A percentile compares a stretch with the other conserved stretches of the same genome.
Evolutionary conservation across 2,888 invertebrate genomes (phyloP).

Genomic region (Prionchulus punctatus): DNA sequence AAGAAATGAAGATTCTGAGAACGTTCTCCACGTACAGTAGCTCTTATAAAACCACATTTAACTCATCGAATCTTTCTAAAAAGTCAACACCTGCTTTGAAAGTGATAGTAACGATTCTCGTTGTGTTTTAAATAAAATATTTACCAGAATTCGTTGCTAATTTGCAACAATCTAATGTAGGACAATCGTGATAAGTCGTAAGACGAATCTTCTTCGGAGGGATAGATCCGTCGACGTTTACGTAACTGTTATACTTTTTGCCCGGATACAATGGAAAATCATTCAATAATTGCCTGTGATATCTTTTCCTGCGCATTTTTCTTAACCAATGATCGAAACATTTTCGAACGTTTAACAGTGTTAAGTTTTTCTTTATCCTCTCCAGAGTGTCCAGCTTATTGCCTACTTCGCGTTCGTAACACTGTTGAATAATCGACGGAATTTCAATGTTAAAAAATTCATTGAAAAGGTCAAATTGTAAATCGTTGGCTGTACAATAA

Average conservation of each 20-base stretch:
- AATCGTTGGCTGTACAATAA: no score
- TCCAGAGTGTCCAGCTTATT: not conserved
- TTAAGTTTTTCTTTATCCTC: not conserved
- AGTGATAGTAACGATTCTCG: not conserved
- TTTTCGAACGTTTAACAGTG: not conserved
- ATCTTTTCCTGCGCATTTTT: not conserved
- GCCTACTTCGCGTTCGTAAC: not conserved
- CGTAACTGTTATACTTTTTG: not conserved
- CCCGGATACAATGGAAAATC: not conserved
- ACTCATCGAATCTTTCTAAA: no score
- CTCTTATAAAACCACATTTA: no score
- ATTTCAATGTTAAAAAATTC: no score
- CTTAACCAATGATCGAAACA: not conserved
- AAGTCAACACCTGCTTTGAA: no score
- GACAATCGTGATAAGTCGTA: no score
- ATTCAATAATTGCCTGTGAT: not conserved
- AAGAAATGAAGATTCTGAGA: not conserved
- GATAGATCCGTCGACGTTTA: no score
- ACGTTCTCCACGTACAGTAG: no score
- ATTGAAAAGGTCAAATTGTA: no score
- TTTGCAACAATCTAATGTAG: not conserved
- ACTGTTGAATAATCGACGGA: no score
- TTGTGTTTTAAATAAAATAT: not conserved
- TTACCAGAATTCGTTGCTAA: not conserved
- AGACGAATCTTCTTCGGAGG: no score